Conservation (phyloP, 2,888 invertebrate genomes). For the Andrena fulva region DNA sequence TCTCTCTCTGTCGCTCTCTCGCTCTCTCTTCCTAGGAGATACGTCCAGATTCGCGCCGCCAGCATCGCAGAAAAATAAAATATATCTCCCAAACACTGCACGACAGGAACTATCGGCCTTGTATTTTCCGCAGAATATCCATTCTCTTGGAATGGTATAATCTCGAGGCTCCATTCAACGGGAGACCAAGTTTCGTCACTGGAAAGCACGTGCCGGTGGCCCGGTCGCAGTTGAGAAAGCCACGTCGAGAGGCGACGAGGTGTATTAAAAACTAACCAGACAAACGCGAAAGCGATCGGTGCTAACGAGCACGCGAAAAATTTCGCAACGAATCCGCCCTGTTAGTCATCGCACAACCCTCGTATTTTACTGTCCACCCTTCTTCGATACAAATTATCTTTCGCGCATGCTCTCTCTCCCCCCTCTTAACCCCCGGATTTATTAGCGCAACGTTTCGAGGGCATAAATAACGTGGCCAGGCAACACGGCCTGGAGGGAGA, state of each 20-base stretch:
- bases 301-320: constrained; percentile 44
- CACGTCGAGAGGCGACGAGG: not conserved
- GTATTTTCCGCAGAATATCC: no score
- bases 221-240: not conserved
- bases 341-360: constrained; percentile 45
- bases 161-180: not conserved
- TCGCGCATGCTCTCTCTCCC: constrained; percentile 16
- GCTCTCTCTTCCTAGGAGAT: constrained; percentile 21
- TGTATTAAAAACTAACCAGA: not conserved
- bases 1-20: no score
- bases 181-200: not conserved
- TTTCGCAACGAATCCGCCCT: constrained; percentile 14
- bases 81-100: not conserved
- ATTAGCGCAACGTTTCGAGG: constrained; percentile 56
- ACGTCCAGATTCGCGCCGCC: not conserved
- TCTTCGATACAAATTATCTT: constrained; percentile 52
- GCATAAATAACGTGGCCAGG: constrained; percentile 58
- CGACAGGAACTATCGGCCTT: no score
- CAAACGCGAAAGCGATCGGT: not conserved
- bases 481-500: constrained; percentile 27
- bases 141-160: no score
- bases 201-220: no score
- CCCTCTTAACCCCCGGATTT: constrained; percentile 37
- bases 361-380: constrained; percentile 54
- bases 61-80: not conserved